Conservation (phyloP, 2,888 invertebrate genomes). For the Nomada fabriciana region DNA sequence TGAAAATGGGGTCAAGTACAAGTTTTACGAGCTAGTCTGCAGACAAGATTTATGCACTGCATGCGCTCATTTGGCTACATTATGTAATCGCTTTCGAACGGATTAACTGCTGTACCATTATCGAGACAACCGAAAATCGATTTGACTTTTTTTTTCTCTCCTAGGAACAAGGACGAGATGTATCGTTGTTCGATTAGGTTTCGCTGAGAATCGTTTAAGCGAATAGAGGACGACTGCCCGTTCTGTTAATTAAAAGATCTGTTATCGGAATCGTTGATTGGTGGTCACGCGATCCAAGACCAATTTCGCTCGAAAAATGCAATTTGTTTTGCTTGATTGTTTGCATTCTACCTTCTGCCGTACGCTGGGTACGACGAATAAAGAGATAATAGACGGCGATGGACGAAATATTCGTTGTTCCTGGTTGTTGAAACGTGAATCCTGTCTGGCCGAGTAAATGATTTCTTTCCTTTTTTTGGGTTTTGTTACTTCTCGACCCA, state of each 20-base stretch:
- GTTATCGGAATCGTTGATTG: conserved; percentile 38
- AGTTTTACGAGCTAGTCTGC: conserved; percentile 55
- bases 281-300: conserved; percentile 17
- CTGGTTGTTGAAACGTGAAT: neutral
- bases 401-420: neutral
- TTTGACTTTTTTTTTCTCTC: conserved; percentile 2
- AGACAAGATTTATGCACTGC: conserved; percentile 12
- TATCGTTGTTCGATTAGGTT: conserved; percentile 18
- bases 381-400: conserved; percentile 2
- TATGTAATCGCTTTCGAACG: neutral
- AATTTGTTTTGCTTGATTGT: conserved; percentile 52
- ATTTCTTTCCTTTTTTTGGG: neutral
- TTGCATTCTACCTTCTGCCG: conserved; percentile 8
- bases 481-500: neutral
- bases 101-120: neutral
- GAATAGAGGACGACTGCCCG: neutral
- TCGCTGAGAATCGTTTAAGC: conserved; percentile 30
- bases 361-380: neutral
- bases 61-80: neutral
- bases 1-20: conserved; percentile 64
- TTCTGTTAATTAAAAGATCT: conserved; percentile 56
- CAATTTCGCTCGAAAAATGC: conserved; percentile 41
- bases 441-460: neutral
- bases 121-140: conserved; percentile 25
- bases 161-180: neutral